Conservation (phyloP, 2,888 invertebrate species). For the Caenorhabditis parvicauda region DNA sequence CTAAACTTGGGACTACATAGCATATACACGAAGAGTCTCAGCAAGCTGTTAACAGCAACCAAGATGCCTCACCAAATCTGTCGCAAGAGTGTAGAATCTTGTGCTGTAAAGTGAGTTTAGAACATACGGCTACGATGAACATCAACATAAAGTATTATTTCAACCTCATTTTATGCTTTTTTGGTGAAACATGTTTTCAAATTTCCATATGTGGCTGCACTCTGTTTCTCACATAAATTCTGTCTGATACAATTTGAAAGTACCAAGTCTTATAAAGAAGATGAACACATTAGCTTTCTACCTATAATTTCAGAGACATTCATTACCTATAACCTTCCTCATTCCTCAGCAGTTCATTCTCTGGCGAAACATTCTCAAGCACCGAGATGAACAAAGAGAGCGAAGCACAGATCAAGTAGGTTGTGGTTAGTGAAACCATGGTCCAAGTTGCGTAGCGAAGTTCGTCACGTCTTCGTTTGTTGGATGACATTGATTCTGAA, state of each 20-base stretch:
- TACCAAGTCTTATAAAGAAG: conserved; percentile 3
- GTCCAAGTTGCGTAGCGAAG: conserved; percentile 52
- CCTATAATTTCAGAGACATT: background rate
- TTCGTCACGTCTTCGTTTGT: conserved; percentile 40
- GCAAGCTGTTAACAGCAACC: conserved; percentile 46
- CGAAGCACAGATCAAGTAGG: conserved; percentile 51
- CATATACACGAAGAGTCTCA: conserved; percentile 50
- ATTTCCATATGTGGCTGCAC: too few relatives aligned
- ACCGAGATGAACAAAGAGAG: conserved; percentile 52
- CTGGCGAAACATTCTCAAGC: conserved; percentile 45
- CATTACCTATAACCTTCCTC: conserved; percentile 48
- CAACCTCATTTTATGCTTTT: too few relatives aligned
- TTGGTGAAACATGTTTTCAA: too few relatives aligned
- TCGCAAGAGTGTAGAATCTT: conserved; percentile 49
- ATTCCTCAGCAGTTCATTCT: conserved; percentile 40
- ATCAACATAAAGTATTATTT: too few relatives aligned
- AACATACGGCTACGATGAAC: too few relatives aligned
- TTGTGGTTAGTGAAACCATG: conserved; percentile 51
- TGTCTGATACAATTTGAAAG: background rate
- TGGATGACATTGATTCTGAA: conserved; percentile 47
- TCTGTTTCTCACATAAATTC: too few relatives aligned
- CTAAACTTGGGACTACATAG: conserved; percentile 50
- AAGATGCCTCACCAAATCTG: conserved; percentile 49
- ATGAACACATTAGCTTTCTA: background rate
- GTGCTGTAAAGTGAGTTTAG: conserved; percentile 44